Percentiles rank a stretch among this genome's conserved stretches.
Evolutionary conservation across 2,113 vertebrate genomes (phyloP).

Genomic region (Gadus macrocephalus): DNA sequence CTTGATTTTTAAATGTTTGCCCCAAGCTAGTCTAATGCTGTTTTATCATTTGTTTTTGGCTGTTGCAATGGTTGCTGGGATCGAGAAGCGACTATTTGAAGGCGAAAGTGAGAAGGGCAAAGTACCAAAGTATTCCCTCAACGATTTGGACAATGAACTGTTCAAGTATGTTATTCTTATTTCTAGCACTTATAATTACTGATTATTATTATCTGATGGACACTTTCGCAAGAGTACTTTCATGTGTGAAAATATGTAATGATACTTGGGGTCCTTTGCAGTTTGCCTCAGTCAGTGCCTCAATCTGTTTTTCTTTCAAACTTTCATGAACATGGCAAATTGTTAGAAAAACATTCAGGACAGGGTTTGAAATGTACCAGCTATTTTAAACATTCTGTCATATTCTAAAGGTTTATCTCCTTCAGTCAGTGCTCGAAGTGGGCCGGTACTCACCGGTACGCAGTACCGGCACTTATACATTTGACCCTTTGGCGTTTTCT

Average conservation of each 20-base stretch:
- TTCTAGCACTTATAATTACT: conserved; percentile 3
- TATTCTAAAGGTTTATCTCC: neutral
- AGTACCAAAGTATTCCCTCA: conserved; percentile 12
- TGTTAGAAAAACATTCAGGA: neutral
- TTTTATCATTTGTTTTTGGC: conserved; percentile 8
- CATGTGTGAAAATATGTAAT: neutral
- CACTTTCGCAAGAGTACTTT: neutral
- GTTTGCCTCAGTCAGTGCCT: neutral
- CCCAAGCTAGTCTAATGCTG: neutral
- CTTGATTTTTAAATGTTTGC: neutral
- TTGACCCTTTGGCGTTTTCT: too few species aligned
- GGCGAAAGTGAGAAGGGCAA: conserved; percentile 5
- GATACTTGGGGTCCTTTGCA: neutral
- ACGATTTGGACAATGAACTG: conserved; percentile 10
- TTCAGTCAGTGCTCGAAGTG: neutral
- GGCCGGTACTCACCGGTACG: too few species aligned
- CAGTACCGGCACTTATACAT: too few species aligned
- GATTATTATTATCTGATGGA: neutral
- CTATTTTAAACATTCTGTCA: neutral
- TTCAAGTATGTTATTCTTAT: conserved; percentile 10
- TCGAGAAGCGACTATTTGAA: conserved; percentile 5
- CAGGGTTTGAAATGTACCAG: neutral
- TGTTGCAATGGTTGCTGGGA: conserved; percentile 11
- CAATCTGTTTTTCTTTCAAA: neutral
- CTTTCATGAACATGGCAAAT: conserved; percentile 4